Evolutionary conservation across 2,888 invertebrate genomes (phyloP).

Genomic region (Chironomus riparius): DNA sequence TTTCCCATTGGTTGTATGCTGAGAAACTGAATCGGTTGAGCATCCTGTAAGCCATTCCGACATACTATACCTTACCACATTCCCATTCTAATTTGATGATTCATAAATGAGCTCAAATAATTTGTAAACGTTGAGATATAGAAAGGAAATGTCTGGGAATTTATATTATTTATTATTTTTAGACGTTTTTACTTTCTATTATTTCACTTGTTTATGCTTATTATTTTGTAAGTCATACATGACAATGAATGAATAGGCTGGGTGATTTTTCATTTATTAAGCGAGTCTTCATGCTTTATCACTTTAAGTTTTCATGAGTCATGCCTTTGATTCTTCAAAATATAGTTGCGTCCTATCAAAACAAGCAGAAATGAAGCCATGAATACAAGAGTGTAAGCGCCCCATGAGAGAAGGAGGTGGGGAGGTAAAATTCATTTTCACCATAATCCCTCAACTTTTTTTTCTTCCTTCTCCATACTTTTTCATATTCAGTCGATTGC

Average conservation of each 20-base stretch:
- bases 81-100: too few species aligned
- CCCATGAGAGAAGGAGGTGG: too few species aligned
- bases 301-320: background rate
- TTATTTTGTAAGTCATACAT: background rate
- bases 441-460: slow-evolving; percentile 8
- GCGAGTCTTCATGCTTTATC: background rate
- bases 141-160: background rate
- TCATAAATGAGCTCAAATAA: too few species aligned
- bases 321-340: background rate
- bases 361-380: background rate
- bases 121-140: background rate
- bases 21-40: too few species aligned
- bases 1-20: too few species aligned
- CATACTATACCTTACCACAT: too few species aligned
- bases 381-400: too few species aligned
- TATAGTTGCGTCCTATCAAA: background rate
- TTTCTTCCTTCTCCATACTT: background rate
- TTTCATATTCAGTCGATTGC: too few species aligned
- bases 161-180: background rate
- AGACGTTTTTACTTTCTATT: background rate
- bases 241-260: background rate
- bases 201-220: background rate
- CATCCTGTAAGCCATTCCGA: too few species aligned
- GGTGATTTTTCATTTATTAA: background rate
- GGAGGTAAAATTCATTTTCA: background rate